Conservation (phyloP, 2,113 vertebrate genomes). For the Choloepus hoffmanni region DNA sequence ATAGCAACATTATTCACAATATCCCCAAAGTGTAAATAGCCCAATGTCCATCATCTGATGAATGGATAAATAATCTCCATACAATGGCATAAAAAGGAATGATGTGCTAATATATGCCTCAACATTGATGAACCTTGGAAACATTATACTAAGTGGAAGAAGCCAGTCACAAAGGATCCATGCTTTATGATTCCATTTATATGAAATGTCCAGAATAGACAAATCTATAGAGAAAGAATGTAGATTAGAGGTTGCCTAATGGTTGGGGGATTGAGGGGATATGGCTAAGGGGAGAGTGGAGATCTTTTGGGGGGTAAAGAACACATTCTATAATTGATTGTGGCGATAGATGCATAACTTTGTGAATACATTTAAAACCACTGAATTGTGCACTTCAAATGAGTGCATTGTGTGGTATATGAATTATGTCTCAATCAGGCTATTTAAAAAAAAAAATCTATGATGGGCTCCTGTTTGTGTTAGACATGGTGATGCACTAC, state of each 20-base stretch:
- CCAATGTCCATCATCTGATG: neutral
- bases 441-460: neutral
- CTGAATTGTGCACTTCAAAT: neutral
- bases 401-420: neutral
- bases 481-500: neutral
- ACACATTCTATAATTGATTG: neutral
- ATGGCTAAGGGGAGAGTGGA: neutral
- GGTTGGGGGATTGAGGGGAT: neutral
- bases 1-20: constrained; percentile 3
- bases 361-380: neutral
- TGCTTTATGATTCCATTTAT: neutral
- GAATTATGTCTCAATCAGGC: neutral
- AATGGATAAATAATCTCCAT: constrained; percentile 8
- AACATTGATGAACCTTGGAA: neutral
- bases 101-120: neutral
- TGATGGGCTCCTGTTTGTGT: neutral
- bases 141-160: constrained; percentile 7
- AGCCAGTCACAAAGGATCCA: neutral
- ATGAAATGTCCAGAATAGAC: neutral
- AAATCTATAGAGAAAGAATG: constrained; percentile 11
- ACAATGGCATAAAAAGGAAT: constrained; percentile 16
- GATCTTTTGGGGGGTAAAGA: neutral
- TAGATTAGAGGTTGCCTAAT: neutral
- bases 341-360: neutral
- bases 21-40: neutral